Conservation (phyloP, 2,797 vertebrate species). For the Gila robusta region DNA sequence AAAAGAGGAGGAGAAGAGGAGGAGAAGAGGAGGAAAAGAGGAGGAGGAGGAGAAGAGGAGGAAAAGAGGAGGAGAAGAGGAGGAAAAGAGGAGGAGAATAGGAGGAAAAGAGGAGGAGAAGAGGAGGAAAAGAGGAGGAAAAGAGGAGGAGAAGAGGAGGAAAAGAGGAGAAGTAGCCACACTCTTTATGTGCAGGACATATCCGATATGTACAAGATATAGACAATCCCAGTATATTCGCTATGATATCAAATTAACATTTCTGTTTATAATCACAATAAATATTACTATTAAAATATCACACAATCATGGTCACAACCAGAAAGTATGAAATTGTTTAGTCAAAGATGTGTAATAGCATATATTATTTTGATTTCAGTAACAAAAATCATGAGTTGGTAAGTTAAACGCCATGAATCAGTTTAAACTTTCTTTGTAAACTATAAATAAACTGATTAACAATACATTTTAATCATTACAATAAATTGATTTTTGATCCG, state of each 20-base stretch:
- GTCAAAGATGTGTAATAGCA: background rate
- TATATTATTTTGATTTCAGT: too few relatives aligned
- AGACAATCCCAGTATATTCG: background rate
- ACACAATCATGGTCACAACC: background rate
- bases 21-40: slow-evolving; percentile 4
- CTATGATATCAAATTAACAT: background rate
- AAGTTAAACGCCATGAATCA: background rate
- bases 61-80: too few relatives aligned
- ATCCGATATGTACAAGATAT: background rate
- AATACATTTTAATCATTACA: background rate
- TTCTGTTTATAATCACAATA: background rate
- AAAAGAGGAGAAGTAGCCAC: background rate
- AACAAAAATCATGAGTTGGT: background rate
- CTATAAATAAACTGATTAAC: background rate
- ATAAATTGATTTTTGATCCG: background rate
- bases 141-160: background rate
- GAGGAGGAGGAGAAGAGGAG: background rate
- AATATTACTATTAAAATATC: background rate
- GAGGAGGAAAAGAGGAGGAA: too few relatives aligned
- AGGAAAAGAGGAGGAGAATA: too few relatives aligned
- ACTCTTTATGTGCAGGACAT: background rate
- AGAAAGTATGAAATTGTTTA: background rate
- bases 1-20: too few relatives aligned
- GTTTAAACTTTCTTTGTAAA: background rate
- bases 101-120: slow-evolving; percentile 1